Evolutionary conservation across 2,888 invertebrate genomes (phyloP), one percentile per base, ranked within the genome.

Genomic region (Fragum sueziense): DNA sequence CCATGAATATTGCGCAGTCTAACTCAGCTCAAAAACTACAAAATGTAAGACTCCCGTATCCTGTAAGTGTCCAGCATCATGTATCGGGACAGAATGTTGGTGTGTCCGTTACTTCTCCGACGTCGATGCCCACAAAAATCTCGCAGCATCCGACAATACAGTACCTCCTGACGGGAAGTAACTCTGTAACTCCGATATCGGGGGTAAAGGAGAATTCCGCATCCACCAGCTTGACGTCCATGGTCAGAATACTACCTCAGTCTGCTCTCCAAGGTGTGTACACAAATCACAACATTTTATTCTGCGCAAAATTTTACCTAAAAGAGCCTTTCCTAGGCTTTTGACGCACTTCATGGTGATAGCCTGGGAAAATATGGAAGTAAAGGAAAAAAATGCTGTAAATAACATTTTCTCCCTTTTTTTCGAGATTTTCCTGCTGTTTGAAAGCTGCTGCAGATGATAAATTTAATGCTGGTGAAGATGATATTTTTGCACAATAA

Each of bases 91-190:
- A 59, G 22, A 47, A 62, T 62, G 34, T 52, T 17, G 9, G 34
- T 20, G 59, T 47, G 22, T n/a, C 68, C 6, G 14, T 51, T 22
- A 51, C 34, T 1, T 9, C 29, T 2, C 7, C 37, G n/a, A 57
- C 41, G 11, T 57, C 68, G 22, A 33, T 11, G n/a, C 52, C 52
- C 4, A 70, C 52, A 22, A 67, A 31, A 33, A 34, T 51, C n/a
- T 61, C 65, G 41, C 81, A 84, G 52, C 84, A 84, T 75, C 84
- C 84, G 22, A 84, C 82, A 20, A 84, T 84, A 31, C 84, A 82
- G 67, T 76, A 74, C 59, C 71, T 84, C 11, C 72, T 84, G 68
- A 54, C 84, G 3, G 75, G 65, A 9, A 47, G 34, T 41, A 41
- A 54, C 1, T 34, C 67, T 22, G 33, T 67, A 33, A 37, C 68